Conservation (phyloP, 2,797 vertebrate genomes). For the Acanthurus tractus region DNA sequence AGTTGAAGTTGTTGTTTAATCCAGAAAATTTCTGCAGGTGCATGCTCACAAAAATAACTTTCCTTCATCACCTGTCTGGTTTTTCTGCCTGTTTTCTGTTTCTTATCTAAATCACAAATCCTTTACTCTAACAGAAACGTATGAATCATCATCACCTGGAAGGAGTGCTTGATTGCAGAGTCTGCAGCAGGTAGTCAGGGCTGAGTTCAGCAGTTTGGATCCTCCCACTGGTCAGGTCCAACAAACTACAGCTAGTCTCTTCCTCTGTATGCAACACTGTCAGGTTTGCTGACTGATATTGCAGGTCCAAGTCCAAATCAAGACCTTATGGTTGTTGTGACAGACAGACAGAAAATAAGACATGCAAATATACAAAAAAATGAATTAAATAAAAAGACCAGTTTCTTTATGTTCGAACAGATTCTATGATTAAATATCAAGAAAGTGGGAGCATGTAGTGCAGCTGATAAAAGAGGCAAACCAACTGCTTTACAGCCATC, state of each 20-base stretch:
- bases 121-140: background rate
- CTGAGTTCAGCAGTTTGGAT: slow-evolving; percentile 83
- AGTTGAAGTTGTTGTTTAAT: slow-evolving; percentile 41
- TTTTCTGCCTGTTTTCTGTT: slow-evolving; percentile 1
- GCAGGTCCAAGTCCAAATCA: slow-evolving; percentile 79
- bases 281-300: slow-evolving; percentile 67
- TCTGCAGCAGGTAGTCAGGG: slow-evolving; percentile 82
- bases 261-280: slow-evolving; percentile 75
- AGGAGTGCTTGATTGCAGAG: slow-evolving; percentile 77
- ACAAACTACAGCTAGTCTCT: slow-evolving; percentile 67
- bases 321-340: slow-evolving; percentile 76
- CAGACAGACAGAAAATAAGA: slow-evolving; percentile 3
- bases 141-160: slow-evolving; percentile 51
- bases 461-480: background rate
- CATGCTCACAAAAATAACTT: slow-evolving; percentile 25
- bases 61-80: background rate
- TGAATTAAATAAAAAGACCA: background rate
- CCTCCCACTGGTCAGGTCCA: slow-evolving; percentile 85
- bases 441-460: too few species aligned
- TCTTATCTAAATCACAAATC: background rate
- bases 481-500: slow-evolving; percentile 8
- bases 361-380: background rate
- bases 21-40: slow-evolving; percentile 34
- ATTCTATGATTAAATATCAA: background rate
- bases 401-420: background rate